Conservation (phyloP, 2,888 invertebrate genomes). For the Flexamia atlantica region DNA sequence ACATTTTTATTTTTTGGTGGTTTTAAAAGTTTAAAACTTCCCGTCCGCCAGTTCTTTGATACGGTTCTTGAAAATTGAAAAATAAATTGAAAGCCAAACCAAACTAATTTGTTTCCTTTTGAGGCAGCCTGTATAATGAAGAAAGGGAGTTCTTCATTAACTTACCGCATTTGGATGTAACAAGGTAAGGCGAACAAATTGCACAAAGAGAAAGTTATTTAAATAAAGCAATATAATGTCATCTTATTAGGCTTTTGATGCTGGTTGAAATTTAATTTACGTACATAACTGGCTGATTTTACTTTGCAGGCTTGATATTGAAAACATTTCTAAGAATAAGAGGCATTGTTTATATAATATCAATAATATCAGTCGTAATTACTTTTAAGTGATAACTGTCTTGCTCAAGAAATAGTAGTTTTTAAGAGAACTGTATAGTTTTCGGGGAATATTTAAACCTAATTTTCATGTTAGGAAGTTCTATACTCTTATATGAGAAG, state of each 20-base stretch:
- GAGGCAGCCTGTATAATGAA: conserved; percentile 4
- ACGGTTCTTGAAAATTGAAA: not conserved
- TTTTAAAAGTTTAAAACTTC: too few relatives aligned
- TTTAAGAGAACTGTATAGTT: too few relatives aligned
- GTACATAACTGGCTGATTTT: conserved; percentile 15
- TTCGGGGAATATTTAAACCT: too few relatives aligned
- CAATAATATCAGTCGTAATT: too few relatives aligned
- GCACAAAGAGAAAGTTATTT: conserved; percentile 24
- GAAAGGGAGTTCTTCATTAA: conserved; percentile 14
- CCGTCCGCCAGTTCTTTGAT: too few relatives aligned
- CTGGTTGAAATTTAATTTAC: not conserved
- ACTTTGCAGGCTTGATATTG: not conserved
- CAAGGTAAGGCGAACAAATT: conserved; percentile 19
- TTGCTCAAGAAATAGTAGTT: too few relatives aligned
- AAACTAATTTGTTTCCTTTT: conserved; percentile 4
- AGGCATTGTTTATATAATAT: too few relatives aligned
- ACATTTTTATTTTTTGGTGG: too few relatives aligned
- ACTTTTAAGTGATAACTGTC: too few relatives aligned
- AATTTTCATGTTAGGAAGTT: too few relatives aligned
- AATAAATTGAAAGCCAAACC: not conserved
- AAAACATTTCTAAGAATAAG: not conserved
- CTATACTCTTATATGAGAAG: too few relatives aligned
- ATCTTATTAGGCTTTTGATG: conserved; percentile 28
- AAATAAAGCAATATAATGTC: conserved; percentile 31
- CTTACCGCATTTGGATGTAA: not conserved